phyloP scores from a whole-genome alignment of 2,797 vertebrate genomes.

The Crenichthys baileyi region DNA sequence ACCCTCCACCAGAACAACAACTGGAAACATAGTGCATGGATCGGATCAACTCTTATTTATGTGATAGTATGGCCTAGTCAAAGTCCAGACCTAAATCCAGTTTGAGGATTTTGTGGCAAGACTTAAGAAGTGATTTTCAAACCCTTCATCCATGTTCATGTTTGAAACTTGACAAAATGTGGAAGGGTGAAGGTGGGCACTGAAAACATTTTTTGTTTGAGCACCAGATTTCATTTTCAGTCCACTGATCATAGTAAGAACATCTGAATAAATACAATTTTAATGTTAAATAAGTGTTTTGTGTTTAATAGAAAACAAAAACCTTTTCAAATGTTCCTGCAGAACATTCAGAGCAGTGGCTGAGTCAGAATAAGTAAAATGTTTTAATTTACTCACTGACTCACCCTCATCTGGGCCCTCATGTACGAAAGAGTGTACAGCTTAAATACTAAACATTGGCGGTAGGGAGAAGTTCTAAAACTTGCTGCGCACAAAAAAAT shows the following conservation, averaged over 20 bases:
- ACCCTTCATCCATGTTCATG: background rate
- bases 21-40: background rate
- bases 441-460: too few relatives aligned
- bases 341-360: background rate
- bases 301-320: background rate
- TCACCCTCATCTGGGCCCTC: too few relatives aligned
- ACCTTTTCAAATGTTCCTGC: background rate
- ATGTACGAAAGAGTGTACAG: too few relatives aligned
- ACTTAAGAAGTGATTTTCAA: too few relatives aligned
- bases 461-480: too few relatives aligned
- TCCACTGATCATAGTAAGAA: background rate
- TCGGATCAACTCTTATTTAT: background rate
- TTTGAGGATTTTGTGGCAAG: background rate
- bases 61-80: background rate
- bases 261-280: background rate
- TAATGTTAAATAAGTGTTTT: background rate
- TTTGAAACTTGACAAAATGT: background rate
- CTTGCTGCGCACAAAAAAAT: too few relatives aligned
- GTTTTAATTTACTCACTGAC: background rate
- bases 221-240: background rate
- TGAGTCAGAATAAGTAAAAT: background rate
- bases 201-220: background rate
- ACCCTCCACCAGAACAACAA: background rate
- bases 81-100: background rate
- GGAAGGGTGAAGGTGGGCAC: background rate